Base-by-base conservation (phyloP, 2,888 invertebrate species). In the Andrena dorsata region DNA sequence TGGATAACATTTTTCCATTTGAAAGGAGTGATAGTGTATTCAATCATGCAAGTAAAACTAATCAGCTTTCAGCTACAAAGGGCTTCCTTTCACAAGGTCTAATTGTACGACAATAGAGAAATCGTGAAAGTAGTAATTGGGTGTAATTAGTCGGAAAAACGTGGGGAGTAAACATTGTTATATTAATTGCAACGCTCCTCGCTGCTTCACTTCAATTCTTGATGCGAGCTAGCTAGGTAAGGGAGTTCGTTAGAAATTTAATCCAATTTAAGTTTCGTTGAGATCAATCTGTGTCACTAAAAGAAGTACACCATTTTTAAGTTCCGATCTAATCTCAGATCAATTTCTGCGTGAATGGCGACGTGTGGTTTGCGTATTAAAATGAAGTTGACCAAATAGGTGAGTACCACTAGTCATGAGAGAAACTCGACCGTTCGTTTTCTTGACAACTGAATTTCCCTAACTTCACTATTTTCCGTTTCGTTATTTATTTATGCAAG, bases 221-320 rank as follows among this genome's bases (percentile, higher is more conserved):
- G 26, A 47, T 30, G 10, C 26, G 56, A 32, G 3, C 51, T 16
- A 30, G 20, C 47, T 41, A 41, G 16, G 8, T 26, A 49, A n/a
- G 28, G 26, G 23, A 32, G 49, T 64, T 83, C 73, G 72, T 86
- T 82, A 86, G 63, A 76, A 81, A 85, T 80, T 85, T 78, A 86
- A 65, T 83, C 58, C 85, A 84, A 86, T 86, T 82, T 78, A 86
- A 86, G 76, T 86, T 82, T 83, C 61, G 51, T 68, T 77, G 61
- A 47, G 30, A 32, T 13, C 63, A 56, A 73, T 85, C 71, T 60
- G 23, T 51, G 61, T 47, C 41, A 58, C 65, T 75, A 64, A 79
- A 81, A 58, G 75, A 79, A 77, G 73, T 86, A 28, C 65, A 10
- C 61, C 23, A 79, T 79, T 79, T 49, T 75, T 68, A 51, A 6